A percentile compares a stretch with the other conserved stretches of the same genome.
These are phyloP conservation scores for Aspidapion aeneum DNA, from an alignment of 2,888 invertebrate genomes.

Conservation along the genomic window DNA sequence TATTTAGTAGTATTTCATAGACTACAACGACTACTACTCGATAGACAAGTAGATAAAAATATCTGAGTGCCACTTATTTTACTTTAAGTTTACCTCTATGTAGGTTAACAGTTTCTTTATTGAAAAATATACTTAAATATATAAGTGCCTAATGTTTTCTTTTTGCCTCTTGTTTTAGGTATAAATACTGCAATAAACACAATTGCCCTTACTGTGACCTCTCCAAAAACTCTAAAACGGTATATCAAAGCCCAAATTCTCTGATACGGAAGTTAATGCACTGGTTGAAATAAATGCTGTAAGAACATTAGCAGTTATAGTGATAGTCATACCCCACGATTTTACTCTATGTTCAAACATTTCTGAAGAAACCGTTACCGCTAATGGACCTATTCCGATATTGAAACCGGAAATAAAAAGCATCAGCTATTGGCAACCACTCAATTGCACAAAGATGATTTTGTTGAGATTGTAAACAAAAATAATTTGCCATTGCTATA, in stretches of 20 bases:
- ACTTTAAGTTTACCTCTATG: no score
- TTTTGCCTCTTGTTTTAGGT: constrained; percentile 32
- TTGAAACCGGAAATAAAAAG: constrained; percentile 73
- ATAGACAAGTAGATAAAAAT: no score
- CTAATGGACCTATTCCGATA: constrained; percentile 66
- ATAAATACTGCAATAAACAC: constrained; percentile 18
- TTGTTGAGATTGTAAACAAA: constrained; percentile 25
- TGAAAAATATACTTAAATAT: no score
- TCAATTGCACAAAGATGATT: constrained; percentile 44
- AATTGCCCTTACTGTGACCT: constrained; percentile 7
- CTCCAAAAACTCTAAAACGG: constrained; percentile 28
- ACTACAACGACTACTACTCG: no score
- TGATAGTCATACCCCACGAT: constrained; percentile 52
- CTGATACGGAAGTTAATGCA: constrained; percentile 26
- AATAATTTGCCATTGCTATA: constrained; percentile 29
- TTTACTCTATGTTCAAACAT: constrained; percentile 76
- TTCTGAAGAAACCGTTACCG: constrained; percentile 81
- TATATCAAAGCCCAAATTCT: constrained; percentile 24
- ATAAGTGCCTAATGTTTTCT: no score
- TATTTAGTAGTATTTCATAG: no score
- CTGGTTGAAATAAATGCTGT: constrained; percentile 24
- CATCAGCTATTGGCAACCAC: constrained; percentile 66
- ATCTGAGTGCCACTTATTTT: no score
- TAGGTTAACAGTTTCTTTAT: no score
- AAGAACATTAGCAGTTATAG: constrained; percentile 13